Evolutionary conservation across 1,140 invertebrate genomes (phyloP).

Genomic region (Pentalonia nigronervosa): DNA sequence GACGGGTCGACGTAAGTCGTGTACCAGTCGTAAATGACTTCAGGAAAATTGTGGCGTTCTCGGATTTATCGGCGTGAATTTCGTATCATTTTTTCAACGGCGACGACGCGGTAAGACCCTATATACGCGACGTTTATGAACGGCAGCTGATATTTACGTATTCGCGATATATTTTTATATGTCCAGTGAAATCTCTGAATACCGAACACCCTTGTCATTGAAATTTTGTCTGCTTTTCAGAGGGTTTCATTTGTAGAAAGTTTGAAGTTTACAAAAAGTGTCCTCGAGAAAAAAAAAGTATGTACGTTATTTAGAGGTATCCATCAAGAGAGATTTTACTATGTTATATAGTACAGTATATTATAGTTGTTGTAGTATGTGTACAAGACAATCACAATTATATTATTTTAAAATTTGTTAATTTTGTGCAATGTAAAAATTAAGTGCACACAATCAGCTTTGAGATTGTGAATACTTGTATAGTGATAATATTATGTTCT

Average conservation of each 20-base stretch:
- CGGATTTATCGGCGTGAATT: background rate
- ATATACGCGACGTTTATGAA: background rate
- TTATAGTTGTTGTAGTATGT: background rate
- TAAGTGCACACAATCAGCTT: background rate
- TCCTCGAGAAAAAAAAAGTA: background rate
- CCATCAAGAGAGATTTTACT: background rate
- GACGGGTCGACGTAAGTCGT: background rate
- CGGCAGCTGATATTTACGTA: background rate
- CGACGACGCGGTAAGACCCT: background rate
- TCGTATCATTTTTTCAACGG: background rate
- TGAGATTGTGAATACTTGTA: background rate
- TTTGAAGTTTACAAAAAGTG: background rate
- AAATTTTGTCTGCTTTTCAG: background rate
- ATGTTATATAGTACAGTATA: background rate
- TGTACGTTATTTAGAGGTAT: background rate
- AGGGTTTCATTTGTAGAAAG: background rate
- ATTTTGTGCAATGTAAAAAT: background rate
- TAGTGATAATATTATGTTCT: background rate
- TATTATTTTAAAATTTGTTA: background rate
- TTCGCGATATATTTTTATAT: background rate
- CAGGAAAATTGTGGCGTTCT: background rate
- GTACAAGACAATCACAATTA: background rate
- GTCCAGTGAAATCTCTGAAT: background rate
- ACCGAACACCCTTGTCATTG: background rate
- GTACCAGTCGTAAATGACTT: background rate